Percentiles rank a stretch among this genome's conserved stretches.
Conservation (phyloP, 2,888 invertebrate species). For the Lochmaea crataegi region DNA sequence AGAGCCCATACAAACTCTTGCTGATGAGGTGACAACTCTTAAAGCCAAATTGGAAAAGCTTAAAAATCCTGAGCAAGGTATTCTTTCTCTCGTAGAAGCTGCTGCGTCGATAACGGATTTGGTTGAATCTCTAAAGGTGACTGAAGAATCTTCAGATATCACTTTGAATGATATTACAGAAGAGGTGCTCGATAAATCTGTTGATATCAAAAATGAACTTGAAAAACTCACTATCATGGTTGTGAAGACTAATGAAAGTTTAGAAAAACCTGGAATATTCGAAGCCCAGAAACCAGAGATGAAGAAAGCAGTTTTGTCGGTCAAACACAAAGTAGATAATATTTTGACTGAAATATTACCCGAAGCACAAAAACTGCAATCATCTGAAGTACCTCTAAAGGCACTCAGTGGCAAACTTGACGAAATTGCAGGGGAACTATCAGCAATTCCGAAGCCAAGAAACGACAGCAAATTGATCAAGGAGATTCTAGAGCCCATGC, state of each 20-base stretch:
- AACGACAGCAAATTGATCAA: slow-evolving; percentile 18
- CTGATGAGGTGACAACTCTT: too few species aligned
- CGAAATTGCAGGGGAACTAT: slow-evolving; percentile 15
- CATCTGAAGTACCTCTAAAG: slow-evolving; percentile 27
- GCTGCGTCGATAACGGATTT: neutral
- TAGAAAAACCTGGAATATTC: slow-evolving; percentile 27
- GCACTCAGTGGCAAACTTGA: slow-evolving; percentile 9
- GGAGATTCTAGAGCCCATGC: slow-evolving; percentile 32
- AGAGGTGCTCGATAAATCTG: neutral
- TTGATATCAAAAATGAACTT: slow-evolving; percentile 34
- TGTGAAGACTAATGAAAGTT: slow-evolving; percentile 9
- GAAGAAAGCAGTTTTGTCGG: slow-evolving; percentile 14
- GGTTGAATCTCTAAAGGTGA: too few species aligned
- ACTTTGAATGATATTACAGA: neutral
- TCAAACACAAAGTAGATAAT: slow-evolving; percentile 15
- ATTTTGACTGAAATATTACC: slow-evolving; percentile 11
- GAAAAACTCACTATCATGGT: slow-evolving; percentile 39
- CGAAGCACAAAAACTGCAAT: slow-evolving; percentile 8
- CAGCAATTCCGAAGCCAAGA: neutral
- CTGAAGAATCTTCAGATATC: slow-evolving; percentile 24
- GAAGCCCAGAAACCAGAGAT: slow-evolving; percentile 43
- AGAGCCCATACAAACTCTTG: too few species aligned
- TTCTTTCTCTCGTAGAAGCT: slow-evolving; percentile 39
- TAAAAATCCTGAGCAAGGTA: slow-evolving; percentile 35
- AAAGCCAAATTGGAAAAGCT: neutral